Evolutionary conservation across 2,797 vertebrate species (phyloP).

Genomic region (Hephaestus fuliginosus): DNA sequence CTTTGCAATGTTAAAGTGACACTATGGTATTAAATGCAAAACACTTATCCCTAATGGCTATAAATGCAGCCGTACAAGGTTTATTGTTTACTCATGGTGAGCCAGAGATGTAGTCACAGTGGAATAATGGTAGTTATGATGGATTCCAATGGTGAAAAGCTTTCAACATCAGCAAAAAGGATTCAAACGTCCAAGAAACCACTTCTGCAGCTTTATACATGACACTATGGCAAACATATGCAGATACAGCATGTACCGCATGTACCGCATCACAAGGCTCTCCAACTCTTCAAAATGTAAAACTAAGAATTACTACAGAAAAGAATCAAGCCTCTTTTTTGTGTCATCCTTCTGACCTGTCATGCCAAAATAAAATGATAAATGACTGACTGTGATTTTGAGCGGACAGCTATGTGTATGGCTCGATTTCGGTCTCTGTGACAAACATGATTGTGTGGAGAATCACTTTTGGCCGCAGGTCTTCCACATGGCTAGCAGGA

Average conservation of each 20-base stretch:
- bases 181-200: not conserved
- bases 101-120: not conserved
- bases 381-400: not conserved
- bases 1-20: not conserved
- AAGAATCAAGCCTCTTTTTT: not conserved
- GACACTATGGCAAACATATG: not conserved
- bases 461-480: constrained; percentile 5
- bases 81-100: not conserved
- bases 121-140: not conserved
- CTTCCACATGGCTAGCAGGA: constrained; percentile 23
- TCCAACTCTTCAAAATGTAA: not conserved
- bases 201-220: not conserved
- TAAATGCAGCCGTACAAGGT: not conserved
- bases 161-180: not conserved
- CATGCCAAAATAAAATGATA: constrained; percentile 12
- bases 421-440: constrained; percentile 6
- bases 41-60: not conserved
- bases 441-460: not conserved
- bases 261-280: not conserved
- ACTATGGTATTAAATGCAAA: not conserved
- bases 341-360: not conserved
- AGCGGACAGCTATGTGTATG: not conserved
- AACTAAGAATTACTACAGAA: not conserved
- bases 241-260: not conserved
- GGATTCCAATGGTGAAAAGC: not conserved